Evolutionary conservation across 2,113 vertebrate species (phyloP), one percentile per base, ranked within the genome.

Genomic region (Heterotis niloticus): DNA sequence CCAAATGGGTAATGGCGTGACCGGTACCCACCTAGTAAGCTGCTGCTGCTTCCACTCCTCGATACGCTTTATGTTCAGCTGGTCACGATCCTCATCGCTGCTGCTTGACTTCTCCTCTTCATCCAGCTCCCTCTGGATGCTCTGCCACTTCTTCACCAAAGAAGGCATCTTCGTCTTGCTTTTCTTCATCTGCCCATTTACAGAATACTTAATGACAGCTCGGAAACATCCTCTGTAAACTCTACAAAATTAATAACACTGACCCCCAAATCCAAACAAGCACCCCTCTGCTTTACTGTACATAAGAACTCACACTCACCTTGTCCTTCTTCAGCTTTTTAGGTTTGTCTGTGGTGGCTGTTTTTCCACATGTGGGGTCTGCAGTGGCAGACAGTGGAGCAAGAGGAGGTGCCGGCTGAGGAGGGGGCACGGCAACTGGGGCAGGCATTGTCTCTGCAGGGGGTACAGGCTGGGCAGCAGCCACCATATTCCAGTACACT

Each of bases 141-240:
- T 99, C 89, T 99, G 97, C 98, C 98, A 99, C 85, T 99, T 99
- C 86, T 97, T 96, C 77, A 99, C 98, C 82, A 99, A 88, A 0
- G 97, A 98, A 0, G 98, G 98, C 97, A 99, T 99, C 88, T 98
- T 99, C 9, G 95, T 97, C 86, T 99, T 99, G 67, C 91, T 95
- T 84, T 98, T 99, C 88, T 98, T 97, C 17, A 91, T 85, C 95
- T 5, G 17, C 34, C 7, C 34, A 7, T 44, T 44, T 44, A 44
- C 34, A 44, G 3, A 44, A 44, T 44, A 44, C 2, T 44, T 44
- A 44, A 44, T 44, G n/a, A n/a, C n/a, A n/a, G n/a, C n/a, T 44
- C 34, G 7, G 34, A 44, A 44, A 44, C 34, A 44, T 44, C 34
- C 34, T 44, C 34, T 44, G 34, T 7, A 44, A 44, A 44, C 34